Evolutionary conservation across 2,888 invertebrate species (phyloP), one percentile per base, ranked within the genome.

Genomic region (Leuctra nigra): DNA sequence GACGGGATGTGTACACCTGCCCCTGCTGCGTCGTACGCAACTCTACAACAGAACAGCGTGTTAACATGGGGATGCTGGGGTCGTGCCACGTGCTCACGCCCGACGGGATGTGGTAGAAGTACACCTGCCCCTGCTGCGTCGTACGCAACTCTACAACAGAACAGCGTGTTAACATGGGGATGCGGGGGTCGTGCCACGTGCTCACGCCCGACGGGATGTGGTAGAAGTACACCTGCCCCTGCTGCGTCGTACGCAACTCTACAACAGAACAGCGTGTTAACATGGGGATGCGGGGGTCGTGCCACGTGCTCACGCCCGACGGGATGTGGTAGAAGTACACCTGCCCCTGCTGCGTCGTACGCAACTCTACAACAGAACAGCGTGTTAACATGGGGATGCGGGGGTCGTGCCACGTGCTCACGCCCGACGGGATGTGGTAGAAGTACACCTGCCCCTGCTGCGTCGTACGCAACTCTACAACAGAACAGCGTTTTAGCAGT

Each of bases 11-110:
- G 94, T 96, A 97, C 44, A 97, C 95, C 71, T 97, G 96, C 1
- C 97, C 97, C 73, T 96, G 96, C 58, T 89, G 88, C 0, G 96
- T 97, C 57, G 93, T 96, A 64, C 96, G 82, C 82, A 96, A 88
- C 75, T 97, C 92, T 91, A 71, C 36, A 72, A 67, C 61, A 57
- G 7, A 38, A 38, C 18, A 6, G 39, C n/a, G n/a, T n/a, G n/a
- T n/a, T n/a, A n/a, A n/a, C n/a, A n/a, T n/a, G n/a, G 96, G 95
- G 66, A 97, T 92, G 63, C 95, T 80, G 9, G 97, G 97, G 77
- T 97, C 96, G 74, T 97, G 95, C 96, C 96, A 96, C 35, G 95
- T 95, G 22, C 92, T 93, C 29, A 91, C 87, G 35, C 95, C 95
- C 13, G 89, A 89, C 50, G 86, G 84, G 59, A 86, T 84, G 75